These are phyloP conservation scores for Lepidonotus clava DNA, from an alignment of 2,888 invertebrate species.

Conservation along the genomic window DNA sequence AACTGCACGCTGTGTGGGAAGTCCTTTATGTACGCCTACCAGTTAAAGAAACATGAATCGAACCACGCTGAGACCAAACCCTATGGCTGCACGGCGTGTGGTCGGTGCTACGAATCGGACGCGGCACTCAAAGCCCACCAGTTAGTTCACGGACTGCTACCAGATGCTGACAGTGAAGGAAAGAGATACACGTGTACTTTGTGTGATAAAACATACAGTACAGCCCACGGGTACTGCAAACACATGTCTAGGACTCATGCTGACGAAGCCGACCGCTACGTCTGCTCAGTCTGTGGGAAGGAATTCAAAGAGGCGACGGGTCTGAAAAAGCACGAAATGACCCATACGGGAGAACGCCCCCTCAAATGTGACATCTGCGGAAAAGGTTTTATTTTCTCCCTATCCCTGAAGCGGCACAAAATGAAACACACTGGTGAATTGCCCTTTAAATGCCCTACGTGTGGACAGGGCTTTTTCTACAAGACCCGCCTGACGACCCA, in stretches of 20 bases:
- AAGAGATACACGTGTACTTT: neutral
- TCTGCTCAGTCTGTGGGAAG: slow-evolving; percentile 41
- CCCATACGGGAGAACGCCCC: slow-evolving; percentile 26
- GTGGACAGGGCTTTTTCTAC: slow-evolving; percentile 16
- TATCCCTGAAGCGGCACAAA: slow-evolving; percentile 20
- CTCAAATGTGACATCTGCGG: slow-evolving; percentile 4
- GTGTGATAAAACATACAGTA: neutral
- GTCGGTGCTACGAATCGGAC: neutral
- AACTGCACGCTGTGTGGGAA: neutral
- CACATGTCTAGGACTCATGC: neutral
- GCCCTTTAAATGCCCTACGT: slow-evolving; percentile 13
- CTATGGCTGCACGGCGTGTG: neutral
- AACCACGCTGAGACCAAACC: neutral
- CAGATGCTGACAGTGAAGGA: slow-evolving; percentile 5
- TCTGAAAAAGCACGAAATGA: slow-evolving; percentile 7
- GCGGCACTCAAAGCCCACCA: slow-evolving; percentile 1
- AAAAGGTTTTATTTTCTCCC: neutral
- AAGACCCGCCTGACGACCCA: slow-evolving; percentile 16
- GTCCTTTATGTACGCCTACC: neutral
- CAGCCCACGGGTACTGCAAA: neutral
- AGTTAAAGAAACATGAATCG: neutral
- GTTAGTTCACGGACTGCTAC: slow-evolving; percentile 3
- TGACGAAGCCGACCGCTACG: slow-evolving; percentile 4
- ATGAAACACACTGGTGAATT: slow-evolving; percentile 45
- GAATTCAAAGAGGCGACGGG: slow-evolving; percentile 17